phyloP scores from a whole-genome alignment of 2,797 vertebrate genomes.

The Lithobates pipiens region DNA sequence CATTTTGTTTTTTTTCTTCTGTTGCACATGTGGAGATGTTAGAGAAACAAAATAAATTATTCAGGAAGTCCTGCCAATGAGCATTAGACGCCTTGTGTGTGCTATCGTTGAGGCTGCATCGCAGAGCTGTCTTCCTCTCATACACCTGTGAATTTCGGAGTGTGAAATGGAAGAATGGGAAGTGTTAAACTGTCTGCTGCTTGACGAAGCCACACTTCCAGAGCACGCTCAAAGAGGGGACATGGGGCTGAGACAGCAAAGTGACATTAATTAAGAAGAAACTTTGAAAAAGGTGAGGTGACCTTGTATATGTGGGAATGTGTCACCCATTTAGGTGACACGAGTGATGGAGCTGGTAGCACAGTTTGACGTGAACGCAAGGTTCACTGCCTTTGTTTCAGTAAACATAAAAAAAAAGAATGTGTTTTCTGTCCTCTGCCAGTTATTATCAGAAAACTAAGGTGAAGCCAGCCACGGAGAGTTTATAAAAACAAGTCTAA shows the following conservation, averaged over 20 bases:
- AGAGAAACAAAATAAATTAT: conserved; percentile 16
- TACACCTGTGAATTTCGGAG: conserved; percentile 16
- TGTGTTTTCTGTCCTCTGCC: conserved; percentile 4
- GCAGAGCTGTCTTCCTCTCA: neutral
- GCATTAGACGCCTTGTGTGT: neutral
- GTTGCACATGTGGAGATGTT: neutral
- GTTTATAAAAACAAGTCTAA: neutral
- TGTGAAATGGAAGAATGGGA: conserved; percentile 2
- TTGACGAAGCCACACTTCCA: conserved; percentile 34
- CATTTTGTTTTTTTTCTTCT: neutral
- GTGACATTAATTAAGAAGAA: conserved; percentile 42
- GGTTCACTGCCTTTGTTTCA: conserved; percentile 52
- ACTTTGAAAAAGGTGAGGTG: conserved; percentile 39
- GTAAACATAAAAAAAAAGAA: conserved; percentile 42
- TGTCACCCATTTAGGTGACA: conserved; percentile 44
- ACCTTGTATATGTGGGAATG: conserved; percentile 45
- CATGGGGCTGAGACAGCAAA: neutral
- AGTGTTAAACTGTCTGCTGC: conserved; percentile 36
- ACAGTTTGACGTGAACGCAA: conserved; percentile 35
- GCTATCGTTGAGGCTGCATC: neutral
- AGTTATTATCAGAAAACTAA: conserved; percentile 22
- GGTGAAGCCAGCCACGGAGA: neutral
- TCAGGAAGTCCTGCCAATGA: conserved; percentile 22
- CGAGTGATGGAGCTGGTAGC: conserved; percentile 38
- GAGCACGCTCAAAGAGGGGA: neutral